Conservation (phyloP, 2,113 vertebrate species). For the Pterocles gutturalis region DNA sequence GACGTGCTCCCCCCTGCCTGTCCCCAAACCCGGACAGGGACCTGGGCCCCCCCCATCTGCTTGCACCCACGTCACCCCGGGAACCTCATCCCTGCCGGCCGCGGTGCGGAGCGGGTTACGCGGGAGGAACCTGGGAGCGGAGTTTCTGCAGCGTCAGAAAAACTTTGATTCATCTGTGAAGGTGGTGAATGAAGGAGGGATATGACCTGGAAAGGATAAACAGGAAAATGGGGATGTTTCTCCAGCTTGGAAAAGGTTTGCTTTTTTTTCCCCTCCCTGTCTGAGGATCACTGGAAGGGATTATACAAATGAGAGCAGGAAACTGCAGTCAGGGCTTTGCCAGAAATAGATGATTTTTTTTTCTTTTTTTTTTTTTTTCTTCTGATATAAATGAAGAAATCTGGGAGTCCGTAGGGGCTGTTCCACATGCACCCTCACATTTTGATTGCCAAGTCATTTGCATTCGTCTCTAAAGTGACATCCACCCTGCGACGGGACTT, state of each 20-base stretch:
- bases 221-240: constrained; percentile 22
- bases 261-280: neutral
- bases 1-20: neutral
- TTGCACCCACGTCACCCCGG: neutral
- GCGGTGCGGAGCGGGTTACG: constrained; percentile 32
- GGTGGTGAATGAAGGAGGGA: neutral
- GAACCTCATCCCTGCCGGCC: constrained; percentile 30
- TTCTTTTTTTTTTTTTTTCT: neutral
- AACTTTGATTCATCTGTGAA: constrained; percentile 43
- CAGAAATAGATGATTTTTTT: constrained; percentile 53
- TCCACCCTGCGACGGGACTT: constrained; percentile 54
- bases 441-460: constrained; percentile 63
- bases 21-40: constrained; percentile 5
- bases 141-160: constrained; percentile 13
- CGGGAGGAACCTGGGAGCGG: neutral
- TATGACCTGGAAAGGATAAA: constrained; percentile 45
- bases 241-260: constrained; percentile 32
- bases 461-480: constrained; percentile 15
- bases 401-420: constrained; percentile 45
- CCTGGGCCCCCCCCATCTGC: neutral
- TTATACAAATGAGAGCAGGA: constrained; percentile 63
- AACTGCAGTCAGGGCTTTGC: constrained; percentile 54
- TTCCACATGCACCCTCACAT: constrained; percentile 45
- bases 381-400: constrained; percentile 62
- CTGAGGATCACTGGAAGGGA: constrained; percentile 58